Conservation (phyloP, 2,797 vertebrate genomes). For the Gastrophryne carolinensis region DNA sequence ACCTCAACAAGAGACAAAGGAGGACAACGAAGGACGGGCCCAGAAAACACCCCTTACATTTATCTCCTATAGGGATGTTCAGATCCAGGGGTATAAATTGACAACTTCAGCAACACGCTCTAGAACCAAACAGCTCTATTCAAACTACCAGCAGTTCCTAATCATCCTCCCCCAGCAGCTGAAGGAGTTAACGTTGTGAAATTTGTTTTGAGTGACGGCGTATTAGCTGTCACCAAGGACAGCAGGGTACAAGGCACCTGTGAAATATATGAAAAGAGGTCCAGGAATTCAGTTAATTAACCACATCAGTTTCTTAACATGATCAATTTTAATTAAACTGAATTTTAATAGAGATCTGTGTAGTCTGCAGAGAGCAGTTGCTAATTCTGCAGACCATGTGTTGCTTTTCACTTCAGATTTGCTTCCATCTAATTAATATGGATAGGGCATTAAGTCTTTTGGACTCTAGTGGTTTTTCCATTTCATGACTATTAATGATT, state of each 20-base stretch:
- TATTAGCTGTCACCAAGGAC: constrained; percentile 70
- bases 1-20: no score
- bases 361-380: constrained; percentile 85
- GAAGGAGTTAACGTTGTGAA: constrained; percentile 67
- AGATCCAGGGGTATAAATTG: no score
- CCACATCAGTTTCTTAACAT: constrained; percentile 98
- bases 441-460: constrained; percentile 97
- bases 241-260: constrained; percentile 78
- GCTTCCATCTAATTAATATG: constrained; percentile 98
- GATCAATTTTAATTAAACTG: constrained; percentile 99
- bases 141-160: no score
- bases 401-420: constrained; percentile 92
- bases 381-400: constrained; percentile 84
- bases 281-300: constrained; percentile 96
- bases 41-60: no score
- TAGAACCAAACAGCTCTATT: no score
- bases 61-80: no score
- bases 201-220: constrained; percentile 64
- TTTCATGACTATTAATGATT: constrained; percentile 99
- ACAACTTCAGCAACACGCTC: no score
- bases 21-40: no score
- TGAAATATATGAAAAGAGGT: constrained; percentile 83
- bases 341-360: constrained; percentile 93
- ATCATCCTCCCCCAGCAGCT: constrained; percentile 37
- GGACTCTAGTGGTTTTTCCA: constrained; percentile 97